Conservation (phyloP, 2,113 vertebrate genomes). For the Gracilinanus agilis region DNA sequence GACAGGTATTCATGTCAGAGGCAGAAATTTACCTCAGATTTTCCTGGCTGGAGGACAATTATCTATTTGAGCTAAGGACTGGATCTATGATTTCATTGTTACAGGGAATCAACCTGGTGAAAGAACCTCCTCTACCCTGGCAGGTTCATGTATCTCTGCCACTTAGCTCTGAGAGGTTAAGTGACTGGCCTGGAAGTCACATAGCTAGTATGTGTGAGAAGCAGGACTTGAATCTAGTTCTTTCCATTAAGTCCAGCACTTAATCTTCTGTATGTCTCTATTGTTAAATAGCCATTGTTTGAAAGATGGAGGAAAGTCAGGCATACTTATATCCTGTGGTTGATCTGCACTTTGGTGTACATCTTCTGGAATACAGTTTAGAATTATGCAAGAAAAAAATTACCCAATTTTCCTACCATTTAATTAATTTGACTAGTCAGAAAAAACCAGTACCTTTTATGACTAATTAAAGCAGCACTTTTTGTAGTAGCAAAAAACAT, state of each 20-base stretch:
- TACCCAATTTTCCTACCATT: not conserved
- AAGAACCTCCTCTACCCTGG: too few relatives aligned
- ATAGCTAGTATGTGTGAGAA: not conserved
- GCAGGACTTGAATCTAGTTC: not conserved
- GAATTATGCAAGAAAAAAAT: not conserved
- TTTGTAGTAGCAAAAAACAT: not conserved
- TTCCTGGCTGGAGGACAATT: too few relatives aligned
- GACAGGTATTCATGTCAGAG: not conserved
- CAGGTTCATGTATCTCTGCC: not conserved
- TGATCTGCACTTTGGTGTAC: not conserved
- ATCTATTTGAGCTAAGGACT: too few relatives aligned
- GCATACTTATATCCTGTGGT: not conserved
- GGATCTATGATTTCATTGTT: too few relatives aligned
- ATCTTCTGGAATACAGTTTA: not conserved
- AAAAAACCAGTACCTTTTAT: not conserved
- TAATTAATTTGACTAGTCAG: too few relatives aligned
- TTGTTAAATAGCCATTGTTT: not conserved
- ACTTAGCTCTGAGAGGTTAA: not conserved
- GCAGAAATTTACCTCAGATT: not conserved
- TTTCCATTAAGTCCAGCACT: not conserved
- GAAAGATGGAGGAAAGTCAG: not conserved
- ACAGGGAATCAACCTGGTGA: too few relatives aligned
- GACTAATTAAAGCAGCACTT: not conserved
- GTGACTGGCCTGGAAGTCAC: not conserved
- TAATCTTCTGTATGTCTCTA: not conserved